A percentile compares a stretch with the other conserved stretches of the same genome.
Evolutionary conservation across 2,797 vertebrate species (phyloP).

Genomic region (Pipistrellus pipistrellus): DNA sequence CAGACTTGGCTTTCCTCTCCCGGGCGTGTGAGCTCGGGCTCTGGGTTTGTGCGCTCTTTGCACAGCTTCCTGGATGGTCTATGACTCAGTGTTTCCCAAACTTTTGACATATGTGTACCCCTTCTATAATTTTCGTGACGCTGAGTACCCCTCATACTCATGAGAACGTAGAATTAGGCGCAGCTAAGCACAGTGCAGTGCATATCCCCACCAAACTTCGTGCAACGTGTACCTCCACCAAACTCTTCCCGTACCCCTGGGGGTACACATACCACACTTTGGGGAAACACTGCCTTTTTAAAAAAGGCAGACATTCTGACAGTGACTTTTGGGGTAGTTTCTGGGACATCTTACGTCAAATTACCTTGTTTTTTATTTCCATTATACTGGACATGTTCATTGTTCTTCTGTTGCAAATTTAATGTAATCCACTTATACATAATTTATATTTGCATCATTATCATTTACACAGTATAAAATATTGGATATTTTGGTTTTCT

Average conservation of each 20-base stretch:
- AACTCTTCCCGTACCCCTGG: too few species aligned
- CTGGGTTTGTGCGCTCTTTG: background rate
- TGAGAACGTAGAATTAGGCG: too few species aligned
- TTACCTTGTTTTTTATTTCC: background rate
- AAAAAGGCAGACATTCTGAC: background rate
- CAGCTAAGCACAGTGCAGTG: too few species aligned
- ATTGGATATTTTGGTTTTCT: conserved; percentile 37
- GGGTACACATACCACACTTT: too few species aligned
- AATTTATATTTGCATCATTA: background rate
- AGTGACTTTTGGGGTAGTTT: fast-evolving
- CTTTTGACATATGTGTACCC: too few species aligned
- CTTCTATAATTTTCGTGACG: too few species aligned
- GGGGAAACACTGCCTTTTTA: too few species aligned
- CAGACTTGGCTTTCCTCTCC: background rate
- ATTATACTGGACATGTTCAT: background rate
- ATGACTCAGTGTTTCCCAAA: too few species aligned
- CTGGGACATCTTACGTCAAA: fast-evolving
- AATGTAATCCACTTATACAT: conserved; percentile 39
- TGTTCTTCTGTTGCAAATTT: background rate
- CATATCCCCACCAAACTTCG: too few species aligned
- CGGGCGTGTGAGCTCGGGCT: background rate
- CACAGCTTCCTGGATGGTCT: background rate
- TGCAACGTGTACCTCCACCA: too few species aligned
- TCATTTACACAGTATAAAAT: background rate
- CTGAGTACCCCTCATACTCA: too few species aligned